Evolutionary conservation across 2,888 invertebrate genomes (phyloP).

Genomic region (Galeruca laticollis): DNA sequence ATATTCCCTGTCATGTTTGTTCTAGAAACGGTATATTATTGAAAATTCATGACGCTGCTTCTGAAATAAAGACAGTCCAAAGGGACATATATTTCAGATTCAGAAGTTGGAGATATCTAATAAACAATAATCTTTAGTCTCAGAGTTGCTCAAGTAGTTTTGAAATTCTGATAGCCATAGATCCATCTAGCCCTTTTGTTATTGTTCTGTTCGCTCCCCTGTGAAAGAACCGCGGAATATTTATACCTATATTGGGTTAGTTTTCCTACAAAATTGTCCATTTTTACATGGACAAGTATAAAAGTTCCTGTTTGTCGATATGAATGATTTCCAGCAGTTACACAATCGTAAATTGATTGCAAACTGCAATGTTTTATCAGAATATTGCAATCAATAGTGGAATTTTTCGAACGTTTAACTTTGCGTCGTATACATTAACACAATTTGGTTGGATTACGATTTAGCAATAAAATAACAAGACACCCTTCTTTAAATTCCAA

Average conservation of each 20-base stretch:
- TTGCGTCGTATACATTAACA: no score
- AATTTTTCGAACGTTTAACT: no score
- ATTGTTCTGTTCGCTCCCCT: slow-evolving; percentile 44
- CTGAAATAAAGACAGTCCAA: slow-evolving; percentile 36
- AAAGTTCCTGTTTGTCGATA: not conserved
- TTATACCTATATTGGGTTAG: slow-evolving; percentile 37
- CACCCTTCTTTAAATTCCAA: no score
- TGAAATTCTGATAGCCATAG: slow-evolving; percentile 58
- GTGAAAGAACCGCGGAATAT: slow-evolving; percentile 38
- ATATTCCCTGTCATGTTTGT: not conserved
- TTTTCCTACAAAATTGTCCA: slow-evolving; percentile 40
- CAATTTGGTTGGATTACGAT: no score
- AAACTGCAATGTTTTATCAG: no score
- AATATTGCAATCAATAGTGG: no score
- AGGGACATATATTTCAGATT: slow-evolving; percentile 47
- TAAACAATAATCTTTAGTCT: slow-evolving; percentile 66
- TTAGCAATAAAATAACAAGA: no score
- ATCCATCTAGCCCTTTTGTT: slow-evolving; percentile 48
- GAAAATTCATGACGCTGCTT: slow-evolving; percentile 38
- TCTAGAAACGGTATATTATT: not conserved
- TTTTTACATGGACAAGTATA: not conserved
- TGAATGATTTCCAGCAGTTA: not conserved
- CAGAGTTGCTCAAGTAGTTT: slow-evolving; percentile 63
- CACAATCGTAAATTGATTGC: no score
- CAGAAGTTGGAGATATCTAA: slow-evolving; percentile 62